Evolutionary conservation across 2,797 vertebrate genomes (phyloP).

Genomic region (Amblyopsis hoosieri): DNA sequence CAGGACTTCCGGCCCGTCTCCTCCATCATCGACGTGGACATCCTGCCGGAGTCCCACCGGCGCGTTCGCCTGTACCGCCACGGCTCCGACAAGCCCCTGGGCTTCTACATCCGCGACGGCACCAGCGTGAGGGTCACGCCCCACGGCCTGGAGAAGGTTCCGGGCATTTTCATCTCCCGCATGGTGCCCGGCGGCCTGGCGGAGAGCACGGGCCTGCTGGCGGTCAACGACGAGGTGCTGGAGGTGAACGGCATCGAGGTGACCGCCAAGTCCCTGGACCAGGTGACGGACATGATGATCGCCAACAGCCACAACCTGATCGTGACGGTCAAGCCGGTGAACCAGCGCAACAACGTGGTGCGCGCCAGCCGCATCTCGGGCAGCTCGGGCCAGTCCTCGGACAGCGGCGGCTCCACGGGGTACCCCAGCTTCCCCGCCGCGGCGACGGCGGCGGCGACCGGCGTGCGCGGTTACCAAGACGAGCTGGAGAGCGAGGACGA

Average conservation of each 20-base stretch:
- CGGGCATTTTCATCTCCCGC: conserved; percentile 96
- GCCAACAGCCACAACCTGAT: conserved; percentile 99
- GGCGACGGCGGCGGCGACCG: conserved; percentile 38
- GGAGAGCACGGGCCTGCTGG: conserved; percentile 94
- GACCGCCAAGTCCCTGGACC: conserved; percentile 95
- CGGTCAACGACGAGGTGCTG: conserved; percentile 96
- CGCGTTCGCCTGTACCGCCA: conserved; percentile 92
- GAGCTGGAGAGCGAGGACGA: conserved; percentile 97
- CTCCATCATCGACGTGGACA: conserved; percentile 98
- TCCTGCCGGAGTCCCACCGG: conserved; percentile 94
- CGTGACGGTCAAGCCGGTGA: conserved; percentile 95
- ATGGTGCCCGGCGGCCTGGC: conserved; percentile 95
- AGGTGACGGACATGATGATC: conserved; percentile 99
- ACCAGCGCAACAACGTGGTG: conserved; percentile 97
- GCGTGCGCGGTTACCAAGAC: conserved; percentile 84
- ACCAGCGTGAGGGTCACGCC: conserved; percentile 93
- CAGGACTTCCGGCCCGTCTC: conserved; percentile 97
- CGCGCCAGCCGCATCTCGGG: conserved; percentile 89
- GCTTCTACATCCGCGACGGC: conserved; percentile 97
- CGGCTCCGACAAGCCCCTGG: conserved; percentile 93
- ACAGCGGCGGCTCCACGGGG: conserved; percentile 88
- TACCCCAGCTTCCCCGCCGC: conserved; percentile 81
- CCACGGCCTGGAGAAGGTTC: conserved; percentile 96
- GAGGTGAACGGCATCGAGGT: conserved; percentile 99
- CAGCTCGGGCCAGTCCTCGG: conserved; percentile 90